Percentiles rank a stretch among this genome's conserved stretches.
Conservation (phyloP, 2,797 vertebrate genomes). For the Thamnophis elegans region DNA sequence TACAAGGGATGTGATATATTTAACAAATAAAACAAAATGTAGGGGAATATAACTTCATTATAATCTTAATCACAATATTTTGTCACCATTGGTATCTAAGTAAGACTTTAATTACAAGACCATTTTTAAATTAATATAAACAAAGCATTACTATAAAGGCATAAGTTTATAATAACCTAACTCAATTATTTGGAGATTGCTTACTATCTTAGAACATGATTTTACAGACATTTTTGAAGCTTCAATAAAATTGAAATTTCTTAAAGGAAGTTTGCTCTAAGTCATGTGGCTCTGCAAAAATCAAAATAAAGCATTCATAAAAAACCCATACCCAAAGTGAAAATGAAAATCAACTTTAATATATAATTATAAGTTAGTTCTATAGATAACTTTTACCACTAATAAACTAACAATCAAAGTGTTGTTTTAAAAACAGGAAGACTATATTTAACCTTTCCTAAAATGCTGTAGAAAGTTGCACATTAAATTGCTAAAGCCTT, state of each 20-base stretch:
- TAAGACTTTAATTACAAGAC: neutral
- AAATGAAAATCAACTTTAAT: neutral
- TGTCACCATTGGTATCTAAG: neutral
- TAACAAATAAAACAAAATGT: neutral
- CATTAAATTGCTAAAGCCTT: neutral
- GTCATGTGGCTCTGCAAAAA: neutral
- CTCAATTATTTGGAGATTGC: neutral
- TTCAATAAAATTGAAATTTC: constrained; percentile 2
- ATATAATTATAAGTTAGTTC: neutral
- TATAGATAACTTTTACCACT: neutral
- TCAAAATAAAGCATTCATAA: neutral
- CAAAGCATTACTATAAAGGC: neutral
- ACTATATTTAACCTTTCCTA: neutral
- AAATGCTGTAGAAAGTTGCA: neutral
- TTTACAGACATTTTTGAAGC: neutral
- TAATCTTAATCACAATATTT: neutral
- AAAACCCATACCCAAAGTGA: neutral
- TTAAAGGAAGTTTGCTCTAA: neutral
- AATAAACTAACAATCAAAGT: neutral
- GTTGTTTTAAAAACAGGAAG: neutral
- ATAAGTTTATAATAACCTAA: neutral
- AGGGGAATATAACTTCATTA: neutral
- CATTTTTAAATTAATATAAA: neutral
- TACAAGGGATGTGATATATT: neutral
- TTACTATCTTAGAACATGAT: neutral